Evolutionary conservation across 2,888 invertebrate species (phyloP), one percentile per base, ranked within the genome.

Genomic region (Temnothorax ravouxi): DNA sequence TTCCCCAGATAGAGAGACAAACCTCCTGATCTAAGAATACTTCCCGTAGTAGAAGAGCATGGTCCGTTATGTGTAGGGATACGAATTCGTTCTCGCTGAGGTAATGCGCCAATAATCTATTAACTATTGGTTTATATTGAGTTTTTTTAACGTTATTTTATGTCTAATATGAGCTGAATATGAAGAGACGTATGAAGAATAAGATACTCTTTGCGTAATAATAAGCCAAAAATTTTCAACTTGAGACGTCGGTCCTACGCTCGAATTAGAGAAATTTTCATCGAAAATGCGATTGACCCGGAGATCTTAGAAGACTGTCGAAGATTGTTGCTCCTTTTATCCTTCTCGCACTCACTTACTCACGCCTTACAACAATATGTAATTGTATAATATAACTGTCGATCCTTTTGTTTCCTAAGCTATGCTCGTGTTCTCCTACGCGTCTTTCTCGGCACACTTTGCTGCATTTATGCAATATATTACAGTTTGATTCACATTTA

Each of bases 401-500:
- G 13, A 25, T 59, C 25, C 3, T 9, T 59, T 18, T 71, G 11
- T 62, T 15, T 21, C 9, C 13, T 71, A 56, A 44, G n/a, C 54
- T 56, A 59, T 34, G n/a, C 69, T 56, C 41, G 34, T 47, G 15
- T 54, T 18, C 21, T 4, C 11, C 21, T 38, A 59, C 15, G 9
- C 18, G 50, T 67, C 52, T 52, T 38, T 11, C 13, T 67, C 75
- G 25, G 41, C 15, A 56, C 25, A 61, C 21, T 18, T 41, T 77
- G n/a, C 21, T 21, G 34, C 21, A 25, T 3, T 56, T 54, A 71
- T 11, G 44, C 54, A 71, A 79, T 79, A 79, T 79, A 71, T 71
- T 79, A 79, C 71, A 79, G 13, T 71, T 79, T 71, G 71, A 79
- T 79, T 71, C 71, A 59, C 56, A 71, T 59, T 79, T 79, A 61